These are phyloP conservation scores for Vireo altiloquus DNA, from an alignment of 2,113 vertebrate genomes.

Conservation along the genomic window DNA sequence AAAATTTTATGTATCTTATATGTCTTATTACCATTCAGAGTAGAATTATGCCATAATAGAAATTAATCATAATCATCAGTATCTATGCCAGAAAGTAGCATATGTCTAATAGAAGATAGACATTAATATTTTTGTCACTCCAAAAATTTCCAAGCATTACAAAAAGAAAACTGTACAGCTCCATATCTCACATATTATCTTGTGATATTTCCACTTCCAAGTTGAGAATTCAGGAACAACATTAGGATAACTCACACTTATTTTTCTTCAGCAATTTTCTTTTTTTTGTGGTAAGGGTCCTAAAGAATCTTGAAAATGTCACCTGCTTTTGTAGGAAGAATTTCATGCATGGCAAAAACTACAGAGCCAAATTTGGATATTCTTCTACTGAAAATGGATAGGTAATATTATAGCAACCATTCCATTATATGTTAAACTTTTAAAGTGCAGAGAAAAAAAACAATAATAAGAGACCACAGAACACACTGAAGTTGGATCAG, in stretches of 20 bases:
- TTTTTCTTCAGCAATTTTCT: background rate
- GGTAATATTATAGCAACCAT: background rate
- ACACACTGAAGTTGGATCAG: background rate
- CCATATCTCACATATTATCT: background rate
- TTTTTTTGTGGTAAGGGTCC: background rate
- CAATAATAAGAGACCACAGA: background rate
- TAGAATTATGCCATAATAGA: background rate
- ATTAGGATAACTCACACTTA: background rate
- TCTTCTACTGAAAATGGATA: background rate
- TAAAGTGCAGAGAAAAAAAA: background rate
- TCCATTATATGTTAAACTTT: background rate
- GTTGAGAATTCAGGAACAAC: background rate
- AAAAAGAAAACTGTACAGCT: background rate
- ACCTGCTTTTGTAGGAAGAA: background rate
- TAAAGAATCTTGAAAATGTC: background rate
- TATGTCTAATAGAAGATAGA: background rate
- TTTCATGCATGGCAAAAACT: background rate
- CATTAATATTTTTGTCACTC: background rate
- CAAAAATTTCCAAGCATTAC: background rate
- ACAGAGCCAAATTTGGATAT: background rate
- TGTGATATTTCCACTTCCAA: background rate
- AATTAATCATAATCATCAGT: background rate
- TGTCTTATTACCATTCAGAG: background rate
- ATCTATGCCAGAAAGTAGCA: background rate
- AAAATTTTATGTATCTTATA: background rate